These are phyloP conservation scores for Miichthys miiuy DNA, from an alignment of 2,797 vertebrate genomes.

Conservation along the genomic window DNA sequence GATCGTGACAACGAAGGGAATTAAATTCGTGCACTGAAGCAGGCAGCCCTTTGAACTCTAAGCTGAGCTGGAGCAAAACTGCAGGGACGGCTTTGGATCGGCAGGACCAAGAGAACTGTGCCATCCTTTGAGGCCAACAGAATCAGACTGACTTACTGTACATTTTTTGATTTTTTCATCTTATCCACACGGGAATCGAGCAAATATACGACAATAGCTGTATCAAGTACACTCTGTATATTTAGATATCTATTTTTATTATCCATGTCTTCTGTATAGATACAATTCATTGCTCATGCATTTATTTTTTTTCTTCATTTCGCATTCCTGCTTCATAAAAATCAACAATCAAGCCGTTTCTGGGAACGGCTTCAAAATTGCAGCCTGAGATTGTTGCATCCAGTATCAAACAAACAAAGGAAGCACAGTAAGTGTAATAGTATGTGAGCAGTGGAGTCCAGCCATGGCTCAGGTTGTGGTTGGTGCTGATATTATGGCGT, in stretches of 20 bases:
- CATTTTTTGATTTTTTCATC: conserved; percentile 71
- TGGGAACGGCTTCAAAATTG: conserved; percentile 43
- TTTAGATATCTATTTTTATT: conserved; percentile 83
- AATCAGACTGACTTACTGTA: conserved; percentile 72
- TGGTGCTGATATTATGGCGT: conserved; percentile 50
- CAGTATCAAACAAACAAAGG: conserved; percentile 49
- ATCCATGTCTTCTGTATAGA: conserved; percentile 71
- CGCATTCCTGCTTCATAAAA: conserved; percentile 68
- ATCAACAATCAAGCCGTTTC: conserved; percentile 48
- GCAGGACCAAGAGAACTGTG: conserved; percentile 60
- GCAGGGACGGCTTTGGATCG: conserved; percentile 68
- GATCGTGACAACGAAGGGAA: conserved; percentile 61
- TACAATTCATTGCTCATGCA: conserved; percentile 49
- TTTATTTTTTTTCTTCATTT: conserved; percentile 60
- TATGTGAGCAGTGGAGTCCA: conserved; percentile 39
- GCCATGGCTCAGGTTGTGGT: conserved; percentile 48
- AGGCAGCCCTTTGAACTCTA: conserved; percentile 75
- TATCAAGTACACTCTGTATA: conserved; percentile 78
- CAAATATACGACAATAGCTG: conserved; percentile 67
- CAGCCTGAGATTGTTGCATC: conserved; percentile 29
- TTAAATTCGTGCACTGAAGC: conserved; percentile 63
- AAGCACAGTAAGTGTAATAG: conserved; percentile 42
- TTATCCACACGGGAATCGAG: conserved; percentile 67
- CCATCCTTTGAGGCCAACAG: conserved; percentile 56
- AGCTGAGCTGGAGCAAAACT: conserved; percentile 74